Conservation (phyloP, 2,888 invertebrate species). For the Amiota mariae region DNA sequence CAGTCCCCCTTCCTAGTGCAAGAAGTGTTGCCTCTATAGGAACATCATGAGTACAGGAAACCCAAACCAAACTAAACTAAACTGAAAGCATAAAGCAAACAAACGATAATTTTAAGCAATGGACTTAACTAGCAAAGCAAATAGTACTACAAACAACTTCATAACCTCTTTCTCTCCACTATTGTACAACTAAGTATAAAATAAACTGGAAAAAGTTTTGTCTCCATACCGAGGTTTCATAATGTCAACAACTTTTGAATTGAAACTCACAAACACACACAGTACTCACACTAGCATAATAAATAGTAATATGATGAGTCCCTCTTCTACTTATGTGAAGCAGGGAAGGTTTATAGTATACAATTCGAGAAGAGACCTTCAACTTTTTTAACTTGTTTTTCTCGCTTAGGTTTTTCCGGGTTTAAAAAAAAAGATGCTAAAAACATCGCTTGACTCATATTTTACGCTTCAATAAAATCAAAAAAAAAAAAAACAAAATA, state of each 20-base stretch:
- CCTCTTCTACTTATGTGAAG: too few species aligned
- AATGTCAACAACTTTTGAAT: conserved; percentile 60
- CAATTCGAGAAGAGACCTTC: background rate
- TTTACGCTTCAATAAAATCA: conserved; percentile 64
- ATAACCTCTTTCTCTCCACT: too few species aligned
- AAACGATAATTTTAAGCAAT: conserved; percentile 57
- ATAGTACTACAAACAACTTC: conserved; percentile 47
- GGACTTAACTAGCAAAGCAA: conserved; percentile 64
- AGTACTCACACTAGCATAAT: conserved; percentile 22
- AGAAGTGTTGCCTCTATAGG: background rate
- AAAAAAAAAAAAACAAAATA: conserved; percentile 41
- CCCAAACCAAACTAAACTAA: background rate
- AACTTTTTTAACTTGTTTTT: background rate
- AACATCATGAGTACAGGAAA: conserved; percentile 31
- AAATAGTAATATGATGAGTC: conserved; percentile 1
- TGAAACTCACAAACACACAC: conserved; percentile 41
- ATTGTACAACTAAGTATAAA: conserved; percentile 18
- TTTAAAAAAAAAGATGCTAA: background rate
- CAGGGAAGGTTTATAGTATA: too few species aligned
- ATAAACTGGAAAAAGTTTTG: conserved; percentile 54
- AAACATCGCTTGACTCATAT: conserved; percentile 52
- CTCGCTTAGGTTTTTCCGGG: background rate
- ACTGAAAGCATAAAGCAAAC: conserved; percentile 22
- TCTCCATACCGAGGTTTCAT: conserved; percentile 53
- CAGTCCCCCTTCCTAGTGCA: too few species aligned